Conservation (phyloP, 2,797 vertebrate genomes). For the Syngnathus acus region DNA sequence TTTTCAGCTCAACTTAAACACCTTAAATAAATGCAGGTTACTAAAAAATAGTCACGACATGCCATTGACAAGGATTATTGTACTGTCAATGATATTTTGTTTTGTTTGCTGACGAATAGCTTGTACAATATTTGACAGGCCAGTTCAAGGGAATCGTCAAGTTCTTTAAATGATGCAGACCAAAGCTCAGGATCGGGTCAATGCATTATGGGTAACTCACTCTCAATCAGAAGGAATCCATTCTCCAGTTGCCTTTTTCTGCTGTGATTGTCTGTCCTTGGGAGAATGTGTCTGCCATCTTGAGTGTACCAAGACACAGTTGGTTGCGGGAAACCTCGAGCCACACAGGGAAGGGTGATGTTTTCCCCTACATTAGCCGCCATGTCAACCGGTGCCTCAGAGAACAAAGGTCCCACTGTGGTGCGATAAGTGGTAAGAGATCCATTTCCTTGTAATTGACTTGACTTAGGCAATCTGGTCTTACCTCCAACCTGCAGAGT, state of each 20-base stretch:
- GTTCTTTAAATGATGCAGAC: not conserved
- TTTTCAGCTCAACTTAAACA: constrained; percentile 28
- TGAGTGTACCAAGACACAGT: constrained; percentile 73
- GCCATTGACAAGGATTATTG: no score
- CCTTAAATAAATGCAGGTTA: constrained; percentile 31
- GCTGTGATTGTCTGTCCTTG: constrained; percentile 20
- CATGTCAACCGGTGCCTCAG: constrained; percentile 63
- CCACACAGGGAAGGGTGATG: constrained; percentile 70
- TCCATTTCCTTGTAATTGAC: constrained; percentile 23
- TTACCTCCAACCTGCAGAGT: constrained; percentile 81
- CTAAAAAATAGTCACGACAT: constrained; percentile 20
- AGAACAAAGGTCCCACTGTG: constrained; percentile 77
- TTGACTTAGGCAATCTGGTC: constrained; percentile 30
- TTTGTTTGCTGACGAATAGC: not conserved
- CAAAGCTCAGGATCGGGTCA: constrained; percentile 7
- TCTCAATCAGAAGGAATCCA: constrained; percentile 75
- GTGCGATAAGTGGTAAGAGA: constrained; percentile 9
- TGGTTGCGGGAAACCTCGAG: constrained; percentile 69
- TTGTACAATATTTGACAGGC: not conserved
- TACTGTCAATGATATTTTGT: not conserved
- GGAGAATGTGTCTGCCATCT: constrained; percentile 60
- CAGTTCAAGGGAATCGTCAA: constrained; percentile 5
- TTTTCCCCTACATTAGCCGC: constrained; percentile 69
- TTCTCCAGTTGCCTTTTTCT: constrained; percentile 53
- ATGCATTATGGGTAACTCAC: constrained; percentile 69